Evolutionary conservation across 37 sponge, comb jelly and placozoan genomes (phyloP), one percentile per base, ranked within the genome.

Genomic region (Cliona cf. orientalis): DNA sequence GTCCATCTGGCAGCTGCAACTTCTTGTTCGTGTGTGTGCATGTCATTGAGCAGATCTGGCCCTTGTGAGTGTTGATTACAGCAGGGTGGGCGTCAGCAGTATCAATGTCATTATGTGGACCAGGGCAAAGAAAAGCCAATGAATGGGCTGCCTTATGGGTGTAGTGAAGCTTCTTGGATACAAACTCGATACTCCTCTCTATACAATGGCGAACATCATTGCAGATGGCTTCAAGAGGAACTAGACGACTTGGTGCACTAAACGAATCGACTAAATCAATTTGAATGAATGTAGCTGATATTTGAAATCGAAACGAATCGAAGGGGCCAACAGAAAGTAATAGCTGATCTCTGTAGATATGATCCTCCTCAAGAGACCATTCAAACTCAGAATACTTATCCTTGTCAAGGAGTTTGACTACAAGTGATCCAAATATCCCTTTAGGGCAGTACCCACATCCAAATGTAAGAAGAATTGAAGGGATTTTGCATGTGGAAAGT

Each of bases 401-500:
- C 14, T 26, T 26, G 33, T 19, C 66, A 4, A 65, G 3, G 35
- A 65, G 35, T 32, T 65, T 19, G 19, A 33, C 66, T 21, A 65
- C 66, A 21, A 65, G 66, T 19, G 35, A n/a, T 29, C 32, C 36
- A 31, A 65, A 65, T 2, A 65, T 32, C 19, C 66, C 66, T 29
- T 65, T 65, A 29, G 66, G 66, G 6, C 66, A 65, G 35, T 65
- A 65, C 35, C 66, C 66, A 65, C 66, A 34, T 26, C 66, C 33
- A 6, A 65, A 65, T 32, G 32, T 29, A 33, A 65, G 28, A 3
- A 65, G 6, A 29, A 65, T 32, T 21, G 66, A 65, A 36, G 66
- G 32, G 33, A n/a, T 65, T 21, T 26, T 33, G 6, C 6, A 6
- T 3, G 35, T 26, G 28, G 66, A 21, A 34, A 36, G 28, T 19